Evolutionary conservation across 2,797 vertebrate genomes (phyloP).

Genomic region (Anabacerthia variegaticeps): DNA sequence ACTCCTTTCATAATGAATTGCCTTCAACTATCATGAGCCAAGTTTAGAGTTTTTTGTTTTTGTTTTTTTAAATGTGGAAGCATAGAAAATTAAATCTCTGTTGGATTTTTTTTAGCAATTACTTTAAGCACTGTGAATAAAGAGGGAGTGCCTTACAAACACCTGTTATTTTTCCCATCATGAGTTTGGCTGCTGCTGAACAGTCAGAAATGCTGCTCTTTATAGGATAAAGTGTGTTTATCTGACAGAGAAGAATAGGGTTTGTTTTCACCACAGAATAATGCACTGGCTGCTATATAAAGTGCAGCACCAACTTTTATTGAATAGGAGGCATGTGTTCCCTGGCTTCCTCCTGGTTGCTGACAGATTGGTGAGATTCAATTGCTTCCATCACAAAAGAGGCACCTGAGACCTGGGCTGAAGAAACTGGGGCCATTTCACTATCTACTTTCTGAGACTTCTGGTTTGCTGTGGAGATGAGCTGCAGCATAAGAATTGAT

Average conservation of each 20-base stretch:
- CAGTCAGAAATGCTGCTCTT: slow-evolving; percentile 55
- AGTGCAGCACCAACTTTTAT: not conserved
- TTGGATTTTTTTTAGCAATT: slow-evolving; percentile 55
- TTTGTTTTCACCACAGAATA: slow-evolving; percentile 56
- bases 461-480: not conserved
- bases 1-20: slow-evolving; percentile 61
- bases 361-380: not conserved
- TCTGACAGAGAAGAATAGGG: slow-evolving; percentile 46
- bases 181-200: slow-evolving; percentile 46
- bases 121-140: slow-evolving; percentile 71
- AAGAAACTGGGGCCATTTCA: not conserved
- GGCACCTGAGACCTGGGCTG: not conserved
- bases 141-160: slow-evolving; percentile 63
- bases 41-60: not conserved
- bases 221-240: slow-evolving; percentile 51
- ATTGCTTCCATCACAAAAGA: not conserved
- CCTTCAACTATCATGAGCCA: slow-evolving; percentile 18
- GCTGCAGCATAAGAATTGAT: not conserved
- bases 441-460: not conserved
- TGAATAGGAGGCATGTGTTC: not conserved
- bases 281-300: not conserved
- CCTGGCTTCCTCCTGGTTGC: not conserved
- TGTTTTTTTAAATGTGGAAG: slow-evolving; percentile 4
- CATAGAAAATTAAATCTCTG: slow-evolving; percentile 61
- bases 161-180: slow-evolving; percentile 69